A percentile compares a stretch with the other conserved stretches of the same genome.
phyloP scores from a whole-genome alignment of 2,797 vertebrate genomes.

The Mormyrops boulengeri region DNA sequence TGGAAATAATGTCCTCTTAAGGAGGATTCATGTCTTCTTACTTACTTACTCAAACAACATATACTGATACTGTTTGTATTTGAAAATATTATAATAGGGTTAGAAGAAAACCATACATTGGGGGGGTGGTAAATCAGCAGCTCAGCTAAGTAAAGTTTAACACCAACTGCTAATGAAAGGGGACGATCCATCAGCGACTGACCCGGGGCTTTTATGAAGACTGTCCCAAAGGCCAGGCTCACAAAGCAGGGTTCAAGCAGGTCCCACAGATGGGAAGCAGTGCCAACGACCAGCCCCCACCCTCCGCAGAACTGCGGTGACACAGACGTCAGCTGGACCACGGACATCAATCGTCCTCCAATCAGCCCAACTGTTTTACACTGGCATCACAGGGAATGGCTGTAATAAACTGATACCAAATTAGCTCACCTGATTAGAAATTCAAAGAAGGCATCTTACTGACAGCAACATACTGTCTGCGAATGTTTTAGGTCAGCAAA shows the following conservation, averaged over 20 bases:
- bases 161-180: background rate
- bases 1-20: background rate
- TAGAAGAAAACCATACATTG: background rate
- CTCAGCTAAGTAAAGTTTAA: background rate
- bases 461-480: conserved; percentile 10
- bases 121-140: background rate
- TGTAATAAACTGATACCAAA: background rate
- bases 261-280: background rate
- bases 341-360: background rate
- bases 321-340: background rate
- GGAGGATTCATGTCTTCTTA: background rate
- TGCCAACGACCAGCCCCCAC: background rate
- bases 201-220: background rate
- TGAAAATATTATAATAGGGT: background rate
- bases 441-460: background rate
- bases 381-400: background rate
- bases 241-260: background rate
- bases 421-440: background rate
- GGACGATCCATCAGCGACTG: background rate
- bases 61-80: background rate
- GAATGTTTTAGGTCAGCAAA: background rate
- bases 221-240: background rate
- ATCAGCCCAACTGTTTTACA: background rate
- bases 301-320: background rate
- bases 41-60: background rate